Conservation (phyloP, 2,888 invertebrate species). For the Eudemis profundana region DNA sequence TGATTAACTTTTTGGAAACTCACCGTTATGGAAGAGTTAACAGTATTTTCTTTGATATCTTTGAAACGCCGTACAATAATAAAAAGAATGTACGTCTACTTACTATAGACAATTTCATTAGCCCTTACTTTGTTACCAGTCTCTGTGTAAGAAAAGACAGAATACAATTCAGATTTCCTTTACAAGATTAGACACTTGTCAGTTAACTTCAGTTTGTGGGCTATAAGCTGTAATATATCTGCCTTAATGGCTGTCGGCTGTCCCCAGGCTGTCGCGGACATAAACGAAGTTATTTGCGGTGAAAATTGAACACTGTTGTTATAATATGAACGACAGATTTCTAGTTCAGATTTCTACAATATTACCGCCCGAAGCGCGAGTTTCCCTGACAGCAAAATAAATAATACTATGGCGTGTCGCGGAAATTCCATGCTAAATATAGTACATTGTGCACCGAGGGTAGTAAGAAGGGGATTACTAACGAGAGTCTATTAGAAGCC, state of each 20-base stretch:
- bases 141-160: not conserved
- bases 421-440: too few species aligned
- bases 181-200: conserved; percentile 5
- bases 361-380: conserved; percentile 59
- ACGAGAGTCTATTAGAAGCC: too few species aligned
- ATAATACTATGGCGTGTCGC: not conserved
- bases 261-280: conserved; percentile 49
- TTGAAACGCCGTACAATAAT: too few species aligned
- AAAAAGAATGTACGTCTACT: too few species aligned
- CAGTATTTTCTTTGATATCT: too few species aligned
- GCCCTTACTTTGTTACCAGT: not conserved
- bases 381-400: conserved; percentile 51
- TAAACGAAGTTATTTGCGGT: conserved; percentile 58
- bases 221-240: conserved; percentile 1
- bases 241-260: conserved; percentile 36
- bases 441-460: too few species aligned
- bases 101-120: not conserved
- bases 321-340: conserved; percentile 54
- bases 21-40: too few species aligned
- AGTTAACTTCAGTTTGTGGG: not conserved
- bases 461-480: too few species aligned
- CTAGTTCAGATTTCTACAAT: conserved; percentile 67
- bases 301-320: conserved; percentile 62
- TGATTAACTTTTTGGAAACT: too few species aligned
- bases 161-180: conserved; percentile 6